phyloP scores from a whole-genome alignment of 2,888 invertebrate species.

The Leptothorax acervorum region DNA sequence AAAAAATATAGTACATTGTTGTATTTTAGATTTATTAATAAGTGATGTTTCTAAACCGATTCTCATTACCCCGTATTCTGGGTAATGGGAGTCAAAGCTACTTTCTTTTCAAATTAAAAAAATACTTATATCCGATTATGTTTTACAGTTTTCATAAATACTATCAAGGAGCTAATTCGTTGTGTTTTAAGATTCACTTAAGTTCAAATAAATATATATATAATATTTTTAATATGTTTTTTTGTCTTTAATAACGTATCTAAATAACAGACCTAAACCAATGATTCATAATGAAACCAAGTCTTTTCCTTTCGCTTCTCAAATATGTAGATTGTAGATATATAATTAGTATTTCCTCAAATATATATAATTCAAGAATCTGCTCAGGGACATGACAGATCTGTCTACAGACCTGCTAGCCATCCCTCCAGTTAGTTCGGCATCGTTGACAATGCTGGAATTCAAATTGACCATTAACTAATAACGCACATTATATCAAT shows the following conservation, averaged over 20 bases:
- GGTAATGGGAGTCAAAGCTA: too few species aligned
- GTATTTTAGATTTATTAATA: too few species aligned
- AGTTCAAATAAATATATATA: too few species aligned
- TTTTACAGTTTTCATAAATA: too few species aligned
- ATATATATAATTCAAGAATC: background rate
- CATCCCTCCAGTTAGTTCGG: background rate
- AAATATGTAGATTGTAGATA: background rate
- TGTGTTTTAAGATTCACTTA: too few species aligned
- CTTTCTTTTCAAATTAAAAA: too few species aligned
- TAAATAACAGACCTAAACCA: background rate
- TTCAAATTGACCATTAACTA: conserved; percentile 40
- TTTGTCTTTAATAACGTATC: background rate
- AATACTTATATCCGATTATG: too few species aligned
- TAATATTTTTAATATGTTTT: background rate
- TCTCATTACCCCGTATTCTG: too few species aligned
- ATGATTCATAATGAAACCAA: background rate
- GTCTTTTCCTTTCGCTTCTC: background rate
- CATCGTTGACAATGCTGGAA: conserved; percentile 19
- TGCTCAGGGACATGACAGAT: background rate
- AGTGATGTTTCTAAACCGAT: too few species aligned
- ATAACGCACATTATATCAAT: conserved; percentile 43
- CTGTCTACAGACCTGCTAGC: conserved; percentile 7
- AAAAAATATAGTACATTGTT: too few species aligned
- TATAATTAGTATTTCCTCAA: background rate
- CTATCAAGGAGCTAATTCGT: too few species aligned